These are phyloP conservation scores for Motacilla alba DNA, from an alignment of 2,113 vertebrate genomes.

Conservation along the genomic window DNA sequence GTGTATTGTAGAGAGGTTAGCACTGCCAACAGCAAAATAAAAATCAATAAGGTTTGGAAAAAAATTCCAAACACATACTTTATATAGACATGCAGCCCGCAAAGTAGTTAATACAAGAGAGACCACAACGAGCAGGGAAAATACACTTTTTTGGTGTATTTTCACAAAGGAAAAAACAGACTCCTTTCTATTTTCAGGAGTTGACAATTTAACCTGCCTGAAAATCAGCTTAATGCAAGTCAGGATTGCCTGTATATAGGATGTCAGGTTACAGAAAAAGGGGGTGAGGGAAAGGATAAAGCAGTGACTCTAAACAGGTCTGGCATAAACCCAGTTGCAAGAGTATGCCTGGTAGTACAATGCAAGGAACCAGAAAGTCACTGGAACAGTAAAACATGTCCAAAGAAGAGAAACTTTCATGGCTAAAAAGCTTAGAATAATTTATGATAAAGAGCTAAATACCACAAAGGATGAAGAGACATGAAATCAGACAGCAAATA, in stretches of 20 bases:
- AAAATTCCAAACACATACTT: neutral
- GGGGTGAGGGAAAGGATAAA: neutral
- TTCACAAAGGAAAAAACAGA: too few species aligned
- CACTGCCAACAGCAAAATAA: neutral
- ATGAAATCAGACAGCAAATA: neutral
- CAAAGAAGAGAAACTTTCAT: neutral
- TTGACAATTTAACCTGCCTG: neutral
- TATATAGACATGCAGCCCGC: neutral
- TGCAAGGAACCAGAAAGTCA: neutral
- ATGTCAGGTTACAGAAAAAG: neutral
- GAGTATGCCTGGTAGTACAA: neutral
- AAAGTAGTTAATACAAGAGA: neutral
- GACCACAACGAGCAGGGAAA: neutral
- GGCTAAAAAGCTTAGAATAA: neutral
- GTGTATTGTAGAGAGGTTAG: neutral
- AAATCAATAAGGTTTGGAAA: neutral
- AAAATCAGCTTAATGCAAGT: neutral
- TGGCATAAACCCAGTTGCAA: neutral
- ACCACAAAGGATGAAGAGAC: neutral
- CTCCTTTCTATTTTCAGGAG: neutral
- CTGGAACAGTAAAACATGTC: neutral
- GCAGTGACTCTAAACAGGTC: neutral
- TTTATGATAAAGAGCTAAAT: neutral
- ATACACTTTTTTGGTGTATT: neutral
- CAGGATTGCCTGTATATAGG: neutral